Evolutionary conservation across 1,140 invertebrate genomes (phyloP), one percentile per base, ranked within the genome.

Genomic region (Drosophila chauvacae): DNA sequence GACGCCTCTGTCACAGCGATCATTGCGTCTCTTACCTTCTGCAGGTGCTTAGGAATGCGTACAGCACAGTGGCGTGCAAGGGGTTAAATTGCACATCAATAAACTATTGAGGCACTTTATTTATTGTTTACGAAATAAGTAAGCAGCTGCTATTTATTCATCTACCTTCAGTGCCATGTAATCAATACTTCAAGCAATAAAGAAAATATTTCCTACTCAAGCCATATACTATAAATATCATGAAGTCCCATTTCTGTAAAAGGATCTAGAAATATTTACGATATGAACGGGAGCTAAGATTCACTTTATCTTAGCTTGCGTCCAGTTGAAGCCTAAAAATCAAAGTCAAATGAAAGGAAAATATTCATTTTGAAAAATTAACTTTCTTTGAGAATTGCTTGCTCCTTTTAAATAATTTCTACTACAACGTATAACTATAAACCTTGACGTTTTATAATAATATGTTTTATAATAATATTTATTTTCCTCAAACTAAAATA

Each of bases 21-120:
- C 80, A 65, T 53, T 60, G 51, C 65, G 56, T 71, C 41, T 51
- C 51, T 26, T 78, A 78, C 76, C 75, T 79, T 77, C 41, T 69
- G 56, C 62, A 77, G 73, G 85, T 88, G 85, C 85, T 73, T 85
- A 85, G 85, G 85, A 90, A 90, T 90, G 83, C 79, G 86, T 90
- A 39, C 33, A 7, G 55, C 58, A 37, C 61, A 64, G 56, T n/a
- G 61, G 14, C 56, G 57, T 30, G 7, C 10, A 10, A 23, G 14
- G 20, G 26, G 61, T 11, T 57, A 28, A 57, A 44, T 7, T 7
- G 11, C 4, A 35, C 30, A 23, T 13, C 30, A 53, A 33, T 28
- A 48, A 56, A 39, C 20, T 23, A 35, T 37, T 37, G 18, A 20
- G 50, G 28, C 50, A 53, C n/a, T 20, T 18, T 4, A 7, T 51